These are phyloP conservation scores for Cydia pomonella DNA, from an alignment of 1,140 invertebrate genomes.

Conservation along the genomic window DNA sequence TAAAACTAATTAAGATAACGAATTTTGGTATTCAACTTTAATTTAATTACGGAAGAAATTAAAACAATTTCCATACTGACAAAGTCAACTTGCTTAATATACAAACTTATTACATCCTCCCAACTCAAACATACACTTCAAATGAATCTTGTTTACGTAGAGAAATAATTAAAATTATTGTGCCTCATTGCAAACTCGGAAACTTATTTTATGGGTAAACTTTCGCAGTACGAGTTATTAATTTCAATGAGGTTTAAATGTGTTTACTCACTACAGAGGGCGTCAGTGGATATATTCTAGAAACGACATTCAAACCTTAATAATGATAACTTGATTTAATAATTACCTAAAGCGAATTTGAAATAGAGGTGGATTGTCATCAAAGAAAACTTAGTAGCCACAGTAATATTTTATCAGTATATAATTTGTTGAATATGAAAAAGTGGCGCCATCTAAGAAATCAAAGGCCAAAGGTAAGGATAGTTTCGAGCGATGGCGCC, in stretches of 20 bases:
- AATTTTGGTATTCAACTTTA: too few relatives aligned
- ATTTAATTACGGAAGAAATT: background rate
- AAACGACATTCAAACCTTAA: conserved; percentile 18
- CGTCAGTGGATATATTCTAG: background rate
- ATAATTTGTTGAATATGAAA: too few relatives aligned
- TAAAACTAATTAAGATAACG: background rate
- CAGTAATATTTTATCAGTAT: too few relatives aligned
- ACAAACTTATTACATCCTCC: conserved; percentile 17
- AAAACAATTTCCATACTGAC: background rate
- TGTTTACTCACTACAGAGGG: background rate
- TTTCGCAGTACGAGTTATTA: conserved; percentile 9
- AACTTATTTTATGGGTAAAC: conserved; percentile 12
- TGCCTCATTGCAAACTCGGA: conserved; percentile 9
- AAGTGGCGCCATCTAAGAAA: too few relatives aligned
- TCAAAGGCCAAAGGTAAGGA: too few relatives aligned
- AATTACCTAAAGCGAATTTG: too few relatives aligned
- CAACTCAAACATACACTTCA: conserved; percentile 17
- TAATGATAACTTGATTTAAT: background rate
- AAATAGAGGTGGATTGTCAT: too few relatives aligned
- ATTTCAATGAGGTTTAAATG: conserved; percentile 28
- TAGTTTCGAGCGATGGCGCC: too few relatives aligned
- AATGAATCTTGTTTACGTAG: conserved; percentile 22
- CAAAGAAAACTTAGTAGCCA: too few relatives aligned
- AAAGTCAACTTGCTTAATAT: background rate
- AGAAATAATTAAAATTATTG: conserved; percentile 32